These are phyloP conservation scores for Drosophila insularis DNA, from an alignment of 1,140 invertebrate species.

Conservation along the genomic window DNA sequence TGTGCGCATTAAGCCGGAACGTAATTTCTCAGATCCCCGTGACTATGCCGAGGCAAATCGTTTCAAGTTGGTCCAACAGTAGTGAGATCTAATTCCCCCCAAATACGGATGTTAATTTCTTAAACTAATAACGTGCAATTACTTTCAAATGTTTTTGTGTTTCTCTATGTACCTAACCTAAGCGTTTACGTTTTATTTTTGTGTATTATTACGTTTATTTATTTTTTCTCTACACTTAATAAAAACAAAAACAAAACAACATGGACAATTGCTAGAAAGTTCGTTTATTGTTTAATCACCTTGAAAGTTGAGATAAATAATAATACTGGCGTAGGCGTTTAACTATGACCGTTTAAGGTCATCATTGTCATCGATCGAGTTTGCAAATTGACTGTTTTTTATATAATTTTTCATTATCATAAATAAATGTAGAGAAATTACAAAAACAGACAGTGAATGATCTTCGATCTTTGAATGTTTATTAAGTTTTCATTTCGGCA, in stretches of 20 bases:
- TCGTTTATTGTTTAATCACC: slow-evolving; percentile 28
- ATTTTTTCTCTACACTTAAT: slow-evolving; percentile 60
- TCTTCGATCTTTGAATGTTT: background rate
- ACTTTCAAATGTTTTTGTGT: slow-evolving; percentile 39
- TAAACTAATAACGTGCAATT: slow-evolving; percentile 53
- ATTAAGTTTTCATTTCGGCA: no score
- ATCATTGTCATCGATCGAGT: slow-evolving; percentile 31
- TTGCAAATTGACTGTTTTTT: slow-evolving; percentile 39
- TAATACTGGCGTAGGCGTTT: slow-evolving; percentile 41
- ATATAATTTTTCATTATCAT: slow-evolving; percentile 32
- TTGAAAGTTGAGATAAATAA: background rate
- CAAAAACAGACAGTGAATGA: background rate
- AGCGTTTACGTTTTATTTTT: slow-evolving; percentile 60
- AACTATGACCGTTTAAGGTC: slow-evolving; percentile 46
- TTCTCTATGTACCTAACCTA: slow-evolving; percentile 57
- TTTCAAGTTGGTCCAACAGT: slow-evolving; percentile 67
- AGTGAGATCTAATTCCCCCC: background rate
- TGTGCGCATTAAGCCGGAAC: slow-evolving; percentile 77
- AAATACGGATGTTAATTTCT: slow-evolving; percentile 8
- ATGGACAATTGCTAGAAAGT: slow-evolving; percentile 49
- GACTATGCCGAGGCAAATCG: slow-evolving; percentile 76
- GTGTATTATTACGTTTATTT: slow-evolving; percentile 60
- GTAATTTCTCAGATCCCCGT: slow-evolving; percentile 74
- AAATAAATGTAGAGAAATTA: slow-evolving; percentile 8
- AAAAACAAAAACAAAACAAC: slow-evolving; percentile 37